Evolutionary conservation across 2,797 vertebrate genomes (phyloP).

Genomic region (Chromobotia macracanthus): DNA sequence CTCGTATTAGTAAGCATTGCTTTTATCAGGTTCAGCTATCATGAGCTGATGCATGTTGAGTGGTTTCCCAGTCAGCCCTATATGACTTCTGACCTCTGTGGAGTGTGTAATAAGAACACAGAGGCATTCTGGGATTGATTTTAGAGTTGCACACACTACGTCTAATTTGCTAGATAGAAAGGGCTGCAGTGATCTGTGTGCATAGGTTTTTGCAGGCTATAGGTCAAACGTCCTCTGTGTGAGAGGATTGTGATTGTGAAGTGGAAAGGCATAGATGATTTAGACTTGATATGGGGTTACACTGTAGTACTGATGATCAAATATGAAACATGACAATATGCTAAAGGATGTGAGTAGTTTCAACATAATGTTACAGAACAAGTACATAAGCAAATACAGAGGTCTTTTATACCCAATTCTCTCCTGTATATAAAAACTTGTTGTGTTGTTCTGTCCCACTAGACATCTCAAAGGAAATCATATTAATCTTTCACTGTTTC

Average conservation of each 20-base stretch:
- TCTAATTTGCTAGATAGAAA: constrained; percentile 56
- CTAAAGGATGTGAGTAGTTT: not conserved
- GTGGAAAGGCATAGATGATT: constrained; percentile 2
- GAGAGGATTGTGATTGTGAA: constrained; percentile 19
- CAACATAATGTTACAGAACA: constrained; percentile 13
- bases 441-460: constrained; percentile 22
- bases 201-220: constrained; percentile 37
- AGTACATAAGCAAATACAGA: not conserved
- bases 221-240: constrained; percentile 12
- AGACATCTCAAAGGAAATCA: constrained; percentile 42
- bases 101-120: constrained; percentile 55
- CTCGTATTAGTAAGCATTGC: constrained; percentile 22
- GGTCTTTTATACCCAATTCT: not conserved
- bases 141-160: constrained; percentile 25
- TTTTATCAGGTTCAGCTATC: constrained; percentile 34
- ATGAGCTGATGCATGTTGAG: constrained; percentile 22
- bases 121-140: constrained; percentile 57
- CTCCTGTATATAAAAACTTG: not conserved
- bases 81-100: constrained; percentile 51
- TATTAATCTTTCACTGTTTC: constrained; percentile 43
- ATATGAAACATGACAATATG: no score
- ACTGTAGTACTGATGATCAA: not conserved
- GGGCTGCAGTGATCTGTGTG: constrained; percentile 32
- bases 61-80: constrained; percentile 39
- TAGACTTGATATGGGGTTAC: not conserved